A percentile compares a stretch with the other conserved stretches of the same genome.
These are phyloP conservation scores for Phrynosoma blainvillii DNA, from an alignment of 2,113 vertebrate species.

Conservation along the genomic window DNA sequence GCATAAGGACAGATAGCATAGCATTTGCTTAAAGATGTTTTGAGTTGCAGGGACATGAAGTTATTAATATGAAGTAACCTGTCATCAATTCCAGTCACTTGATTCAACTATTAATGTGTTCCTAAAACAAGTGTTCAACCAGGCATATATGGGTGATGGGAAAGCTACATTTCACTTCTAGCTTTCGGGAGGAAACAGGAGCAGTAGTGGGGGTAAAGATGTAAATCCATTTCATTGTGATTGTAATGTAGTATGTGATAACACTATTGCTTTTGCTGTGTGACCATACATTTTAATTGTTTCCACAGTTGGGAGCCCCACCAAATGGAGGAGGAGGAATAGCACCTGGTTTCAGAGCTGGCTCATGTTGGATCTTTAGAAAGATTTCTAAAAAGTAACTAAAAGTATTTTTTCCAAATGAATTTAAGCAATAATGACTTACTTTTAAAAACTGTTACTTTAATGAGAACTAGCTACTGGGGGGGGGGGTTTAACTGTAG, in stretches of 20 bases:
- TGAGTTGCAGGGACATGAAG: background rate
- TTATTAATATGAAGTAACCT: background rate
- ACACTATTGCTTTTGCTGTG: too few species aligned
- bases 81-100: background rate
- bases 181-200: fast-evolving
- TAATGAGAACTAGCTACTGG: background rate
- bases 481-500: too few species aligned
- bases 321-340: too few species aligned
- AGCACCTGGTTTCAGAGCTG: too few species aligned
- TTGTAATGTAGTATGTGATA: too few species aligned
- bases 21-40: fast-evolving
- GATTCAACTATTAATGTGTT: fast-evolving
- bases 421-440: too few species aligned
- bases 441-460: too few species aligned
- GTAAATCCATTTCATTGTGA: too few species aligned
- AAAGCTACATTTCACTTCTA: background rate
- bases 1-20: background rate
- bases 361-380: too few species aligned
- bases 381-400: background rate
- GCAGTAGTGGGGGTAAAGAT: background rate
- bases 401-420: too few species aligned
- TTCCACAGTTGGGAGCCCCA: too few species aligned
- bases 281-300: too few species aligned
- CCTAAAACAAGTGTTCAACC: background rate
- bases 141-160: fast-evolving